Evolutionary conservation across 1,140 invertebrate genomes (phyloP).

Genomic region (Parapsyche elsis): DNA sequence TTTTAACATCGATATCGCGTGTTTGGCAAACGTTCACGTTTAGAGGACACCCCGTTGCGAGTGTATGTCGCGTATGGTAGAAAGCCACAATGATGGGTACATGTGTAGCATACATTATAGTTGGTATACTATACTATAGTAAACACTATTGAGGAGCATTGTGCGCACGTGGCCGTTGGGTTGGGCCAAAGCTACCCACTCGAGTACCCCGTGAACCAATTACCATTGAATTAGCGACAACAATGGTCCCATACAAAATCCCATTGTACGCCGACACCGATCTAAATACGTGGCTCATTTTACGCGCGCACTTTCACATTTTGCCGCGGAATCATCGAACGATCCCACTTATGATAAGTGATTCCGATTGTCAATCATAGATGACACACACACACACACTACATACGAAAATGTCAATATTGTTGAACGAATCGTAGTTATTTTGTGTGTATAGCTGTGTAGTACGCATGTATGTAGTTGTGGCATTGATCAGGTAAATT

Average conservation of each 20-base stretch:
- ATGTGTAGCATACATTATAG: too few species aligned
- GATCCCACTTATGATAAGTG: too few species aligned
- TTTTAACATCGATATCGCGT: constrained; percentile 17
- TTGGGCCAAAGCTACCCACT: constrained; percentile 37
- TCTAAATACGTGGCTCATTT: neutral
- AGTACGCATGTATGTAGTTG: too few species aligned
- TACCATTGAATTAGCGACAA: constrained; percentile 52
- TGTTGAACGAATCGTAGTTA: too few species aligned
- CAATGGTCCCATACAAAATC: constrained; percentile 32
- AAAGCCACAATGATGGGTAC: neutral
- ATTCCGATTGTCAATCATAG: too few species aligned
- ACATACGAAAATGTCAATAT: too few species aligned
- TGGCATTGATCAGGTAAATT: too few species aligned
- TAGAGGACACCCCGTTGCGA: neutral
- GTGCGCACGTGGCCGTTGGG: constrained; percentile 28
- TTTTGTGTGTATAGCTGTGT: too few species aligned
- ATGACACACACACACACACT: too few species aligned
- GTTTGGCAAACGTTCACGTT: neutral
- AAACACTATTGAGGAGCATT: neutral
- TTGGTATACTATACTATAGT: too few species aligned
- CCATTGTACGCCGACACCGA: constrained; percentile 29
- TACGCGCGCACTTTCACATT: constrained; percentile 35
- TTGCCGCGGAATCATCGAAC: neutral
- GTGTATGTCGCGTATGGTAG: too few species aligned
- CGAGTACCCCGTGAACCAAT: constrained; percentile 43